These are phyloP conservation scores for Oryzias celebensis DNA, from an alignment of 2,113 vertebrate genomes.

Conservation along the genomic window DNA sequence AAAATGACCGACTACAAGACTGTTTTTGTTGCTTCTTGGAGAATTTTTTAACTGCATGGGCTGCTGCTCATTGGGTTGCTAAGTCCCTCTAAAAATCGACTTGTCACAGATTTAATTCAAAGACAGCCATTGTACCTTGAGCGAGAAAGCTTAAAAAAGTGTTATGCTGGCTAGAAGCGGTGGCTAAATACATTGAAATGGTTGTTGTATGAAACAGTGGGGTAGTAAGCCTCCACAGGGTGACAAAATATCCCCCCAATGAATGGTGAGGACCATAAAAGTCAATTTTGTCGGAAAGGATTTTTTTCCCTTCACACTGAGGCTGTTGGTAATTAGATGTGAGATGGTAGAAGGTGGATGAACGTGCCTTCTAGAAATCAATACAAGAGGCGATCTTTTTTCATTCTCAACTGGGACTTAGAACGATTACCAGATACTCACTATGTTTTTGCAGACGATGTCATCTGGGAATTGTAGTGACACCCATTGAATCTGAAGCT, in stretches of 20 bases:
- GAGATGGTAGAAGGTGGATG: conserved; percentile 63
- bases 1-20: too few relatives aligned
- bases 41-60: too few relatives aligned
- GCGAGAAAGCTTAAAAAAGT: too few relatives aligned
- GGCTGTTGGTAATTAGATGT: conserved; percentile 72
- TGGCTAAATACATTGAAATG: too few relatives aligned
- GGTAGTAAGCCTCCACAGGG: conserved; percentile 7
- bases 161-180: too few relatives aligned
- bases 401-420: conserved; percentile 55
- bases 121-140: too few relatives aligned
- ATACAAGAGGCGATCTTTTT: conserved; percentile 66
- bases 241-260: conserved; percentile 24
- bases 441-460: background rate
- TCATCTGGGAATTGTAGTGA: too few relatives aligned
- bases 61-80: too few relatives aligned
- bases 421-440: conserved; percentile 20
- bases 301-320: conserved; percentile 51
- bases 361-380: conserved; percentile 68
- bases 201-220: background rate
- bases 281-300: conserved; percentile 46
- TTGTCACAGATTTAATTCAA: too few relatives aligned
- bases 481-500: too few relatives aligned
- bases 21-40: too few relatives aligned
- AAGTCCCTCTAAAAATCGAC: too few relatives aligned
- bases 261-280: conserved; percentile 69